phyloP scores from a whole-genome alignment of 2,113 vertebrate genomes.

The Dasyurus viverrinus region DNA sequence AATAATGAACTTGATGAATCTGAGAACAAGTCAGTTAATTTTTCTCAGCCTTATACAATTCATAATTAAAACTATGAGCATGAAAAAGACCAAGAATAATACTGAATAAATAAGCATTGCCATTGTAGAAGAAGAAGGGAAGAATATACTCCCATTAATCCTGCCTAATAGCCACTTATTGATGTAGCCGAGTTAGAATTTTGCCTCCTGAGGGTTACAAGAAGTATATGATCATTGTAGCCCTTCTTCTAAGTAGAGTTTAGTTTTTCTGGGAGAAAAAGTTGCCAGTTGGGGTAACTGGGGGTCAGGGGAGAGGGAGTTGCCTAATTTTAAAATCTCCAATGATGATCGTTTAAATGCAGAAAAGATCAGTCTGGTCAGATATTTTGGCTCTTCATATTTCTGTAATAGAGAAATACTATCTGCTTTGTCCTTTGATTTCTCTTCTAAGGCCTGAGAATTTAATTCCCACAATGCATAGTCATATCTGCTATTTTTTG shows the following conservation, averaged over 20 bases:
- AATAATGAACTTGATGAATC: neutral
- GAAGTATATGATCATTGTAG: neutral
- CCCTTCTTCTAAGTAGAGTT: neutral
- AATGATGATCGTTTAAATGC: neutral
- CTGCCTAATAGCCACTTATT: neutral
- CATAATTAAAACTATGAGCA: neutral
- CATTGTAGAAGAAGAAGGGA: neutral
- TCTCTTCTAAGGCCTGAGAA: neutral
- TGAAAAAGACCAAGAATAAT: neutral
- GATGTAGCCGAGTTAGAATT: neutral
- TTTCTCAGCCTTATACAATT: neutral
- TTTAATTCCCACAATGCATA: neutral
- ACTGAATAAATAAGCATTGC: neutral
- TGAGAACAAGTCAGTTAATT: neutral
- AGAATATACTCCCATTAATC: neutral
- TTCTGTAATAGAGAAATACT: neutral
- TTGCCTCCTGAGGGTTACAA: conserved; percentile 3
- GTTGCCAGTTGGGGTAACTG: neutral
- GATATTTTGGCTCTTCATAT: neutral
- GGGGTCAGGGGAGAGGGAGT: neutral
- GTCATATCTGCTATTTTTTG: neutral
- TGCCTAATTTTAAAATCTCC: neutral
- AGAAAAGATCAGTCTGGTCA: neutral
- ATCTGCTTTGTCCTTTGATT: neutral
- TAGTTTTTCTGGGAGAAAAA: conserved; percentile 42